Evolutionary conservation across 2,797 vertebrate genomes (phyloP), one percentile per base, ranked within the genome.

Genomic region (Intellagama lesueurii): DNA sequence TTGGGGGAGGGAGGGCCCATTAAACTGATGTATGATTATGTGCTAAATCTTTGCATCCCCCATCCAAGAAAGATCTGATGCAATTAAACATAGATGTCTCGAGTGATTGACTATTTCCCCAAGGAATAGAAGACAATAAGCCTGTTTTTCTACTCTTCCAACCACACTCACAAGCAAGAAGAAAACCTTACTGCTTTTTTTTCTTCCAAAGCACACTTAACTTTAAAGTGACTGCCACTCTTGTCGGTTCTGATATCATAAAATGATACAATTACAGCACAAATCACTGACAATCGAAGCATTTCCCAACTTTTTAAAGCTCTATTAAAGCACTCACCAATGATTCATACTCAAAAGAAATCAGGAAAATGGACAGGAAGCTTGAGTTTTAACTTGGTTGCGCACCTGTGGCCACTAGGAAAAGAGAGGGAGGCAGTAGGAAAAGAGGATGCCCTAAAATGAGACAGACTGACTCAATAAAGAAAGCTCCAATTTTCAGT

Each of bases 221-320:
- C 79, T 88, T 64, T 75, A 75, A 81, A 81, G 69, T 35, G 69
- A 16, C 52, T 72, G 16, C 17, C 17, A 22, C 64, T n/a, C 79
- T 64, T 88, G 79, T 81, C 69, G 7, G 52, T 64, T 75, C 49
- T 19, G 49, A 75, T 75, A 64, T 81, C 69, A 64, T 73, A 88
- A 81, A 82, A 19, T 44, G 69, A 64, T 64, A 52, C 86, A 87
- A 87, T 87, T 87, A 87, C n/a, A 70, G 26, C 22, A 81, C 8
- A 44, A 75, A 79, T 22, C 9, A 7, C 16, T 12, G 69, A 64
- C 69, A 88, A 75, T 68, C 73, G 86, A 87, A 87, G 78, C 69
- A 30, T 87, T 87, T 44, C 47, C 32, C 24, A 5, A 32, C 14
- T 88, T 68, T 64, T 64, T 24, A 24, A 68, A 73, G 79, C 56